phyloP scores from a whole-genome alignment of 2,888 invertebrate species.

The Drosophila phalerata region DNA sequence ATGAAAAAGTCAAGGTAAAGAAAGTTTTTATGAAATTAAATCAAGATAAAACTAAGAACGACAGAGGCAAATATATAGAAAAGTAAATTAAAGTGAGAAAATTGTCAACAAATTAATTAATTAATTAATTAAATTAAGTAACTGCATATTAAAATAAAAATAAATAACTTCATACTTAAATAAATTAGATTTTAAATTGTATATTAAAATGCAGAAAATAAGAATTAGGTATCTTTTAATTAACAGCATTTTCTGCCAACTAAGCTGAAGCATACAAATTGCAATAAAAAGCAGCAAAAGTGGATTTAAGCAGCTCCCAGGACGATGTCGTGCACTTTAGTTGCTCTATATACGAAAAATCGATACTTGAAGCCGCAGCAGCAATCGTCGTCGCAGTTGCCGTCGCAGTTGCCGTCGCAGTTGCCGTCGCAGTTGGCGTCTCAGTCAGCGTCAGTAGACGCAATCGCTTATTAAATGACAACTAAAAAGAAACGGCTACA shows the following conservation, averaged over 20 bases:
- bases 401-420: constrained; percentile 23
- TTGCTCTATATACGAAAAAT: constrained; percentile 66
- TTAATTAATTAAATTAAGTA: neutral
- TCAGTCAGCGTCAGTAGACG: constrained; percentile 26
- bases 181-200: neutral
- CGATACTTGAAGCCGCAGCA: constrained; percentile 62
- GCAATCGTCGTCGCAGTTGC: constrained; percentile 25
- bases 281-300: constrained; percentile 11
- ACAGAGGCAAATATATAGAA: neutral
- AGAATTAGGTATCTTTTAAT: neutral
- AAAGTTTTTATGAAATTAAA: neutral
- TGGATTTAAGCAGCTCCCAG: constrained; percentile 25
- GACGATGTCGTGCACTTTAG: constrained; percentile 31
- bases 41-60: neutral
- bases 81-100: neutral
- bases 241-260: neutral
- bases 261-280: neutral
- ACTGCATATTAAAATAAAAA: too few relatives aligned
- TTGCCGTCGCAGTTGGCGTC: constrained; percentile 6
- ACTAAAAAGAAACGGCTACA: constrained; percentile 40
- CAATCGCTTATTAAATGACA: constrained; percentile 47
- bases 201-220: neutral
- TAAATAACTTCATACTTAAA: neutral
- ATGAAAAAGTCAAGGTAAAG: neutral
- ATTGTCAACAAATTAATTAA: too few relatives aligned